These are phyloP conservation scores for Phthorimaea operculella DNA, from an alignment of 1,140 invertebrate species.

Conservation along the genomic window DNA sequence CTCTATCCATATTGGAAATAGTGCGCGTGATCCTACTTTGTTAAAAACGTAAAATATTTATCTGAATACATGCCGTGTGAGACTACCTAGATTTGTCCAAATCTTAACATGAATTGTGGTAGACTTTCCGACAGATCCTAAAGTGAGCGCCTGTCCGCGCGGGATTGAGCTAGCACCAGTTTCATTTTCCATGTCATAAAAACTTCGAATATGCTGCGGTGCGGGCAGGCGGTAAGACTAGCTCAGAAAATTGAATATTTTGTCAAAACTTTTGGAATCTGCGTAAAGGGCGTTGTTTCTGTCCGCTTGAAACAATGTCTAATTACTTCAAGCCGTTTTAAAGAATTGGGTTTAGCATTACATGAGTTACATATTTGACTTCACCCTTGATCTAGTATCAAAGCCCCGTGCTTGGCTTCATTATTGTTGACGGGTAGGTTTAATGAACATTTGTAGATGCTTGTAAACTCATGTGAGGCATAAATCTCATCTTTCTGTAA, in stretches of 20 bases:
- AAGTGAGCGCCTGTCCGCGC: conserved; percentile 40
- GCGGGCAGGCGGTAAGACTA: conserved; percentile 53
- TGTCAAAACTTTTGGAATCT: conserved; percentile 22
- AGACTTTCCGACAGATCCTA: conserved; percentile 43
- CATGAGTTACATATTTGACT: conserved; percentile 4
- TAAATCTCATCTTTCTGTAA: no score
- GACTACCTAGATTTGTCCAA: conserved; percentile 64
- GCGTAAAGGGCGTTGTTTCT: conserved; percentile 47
- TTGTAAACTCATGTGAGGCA: no score
- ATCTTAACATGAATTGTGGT: conserved; percentile 63
- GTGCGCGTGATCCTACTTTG: conserved; percentile 54
- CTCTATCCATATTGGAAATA: conserved; percentile 65
- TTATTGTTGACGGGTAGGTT: no score
- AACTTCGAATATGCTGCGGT: conserved; percentile 27
- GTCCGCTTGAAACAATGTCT: conserved; percentile 51
- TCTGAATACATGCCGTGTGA: conserved; percentile 49
- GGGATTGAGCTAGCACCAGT: conserved; percentile 55
- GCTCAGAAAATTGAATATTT: conserved; percentile 35
- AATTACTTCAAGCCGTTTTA: conserved; percentile 39
- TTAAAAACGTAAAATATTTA: conserved; percentile 66
- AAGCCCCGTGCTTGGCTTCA: no score
- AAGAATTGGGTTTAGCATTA: conserved; percentile 23
- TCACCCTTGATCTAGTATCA: no score
- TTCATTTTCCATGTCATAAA: conserved; percentile 29
- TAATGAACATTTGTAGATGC: no score